These are phyloP conservation scores for Xanthia togata DNA, from an alignment of 2,888 invertebrate species.

Conservation along the genomic window DNA sequence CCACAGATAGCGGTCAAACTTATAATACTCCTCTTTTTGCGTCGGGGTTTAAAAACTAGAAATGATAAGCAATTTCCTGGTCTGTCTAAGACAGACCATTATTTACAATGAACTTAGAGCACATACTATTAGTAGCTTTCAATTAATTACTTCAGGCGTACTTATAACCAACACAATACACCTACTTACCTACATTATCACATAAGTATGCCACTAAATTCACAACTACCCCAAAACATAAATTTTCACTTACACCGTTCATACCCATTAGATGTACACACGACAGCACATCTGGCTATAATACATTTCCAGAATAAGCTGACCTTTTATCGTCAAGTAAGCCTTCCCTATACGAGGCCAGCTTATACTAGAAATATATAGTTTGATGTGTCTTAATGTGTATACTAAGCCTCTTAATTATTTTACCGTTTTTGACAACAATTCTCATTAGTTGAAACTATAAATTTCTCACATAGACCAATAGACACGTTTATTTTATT, in stretches of 20 bases:
- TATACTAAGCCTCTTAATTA: neutral
- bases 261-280: constrained; percentile 10
- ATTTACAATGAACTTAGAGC: neutral
- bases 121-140: neutral
- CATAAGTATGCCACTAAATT: constrained; percentile 14
- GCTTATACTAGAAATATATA: neutral
- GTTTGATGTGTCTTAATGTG: neutral
- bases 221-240: constrained; percentile 44
- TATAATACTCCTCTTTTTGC: too few species aligned
- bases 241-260: constrained; percentile 41
- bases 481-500: neutral
- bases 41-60: neutral
- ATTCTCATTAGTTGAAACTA: neutral
- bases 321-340: neutral
- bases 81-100: neutral
- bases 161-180: neutral
- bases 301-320: neutral
- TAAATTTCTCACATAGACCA: neutral
- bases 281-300: neutral
- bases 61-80: neutral
- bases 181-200: constrained; percentile 1
- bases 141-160: neutral
- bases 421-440: neutral
- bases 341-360: neutral
- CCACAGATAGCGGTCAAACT: too few species aligned